Base-by-base conservation (phyloP, 2,888 invertebrate genomes). In the Mythimna lalbum region DNA sequence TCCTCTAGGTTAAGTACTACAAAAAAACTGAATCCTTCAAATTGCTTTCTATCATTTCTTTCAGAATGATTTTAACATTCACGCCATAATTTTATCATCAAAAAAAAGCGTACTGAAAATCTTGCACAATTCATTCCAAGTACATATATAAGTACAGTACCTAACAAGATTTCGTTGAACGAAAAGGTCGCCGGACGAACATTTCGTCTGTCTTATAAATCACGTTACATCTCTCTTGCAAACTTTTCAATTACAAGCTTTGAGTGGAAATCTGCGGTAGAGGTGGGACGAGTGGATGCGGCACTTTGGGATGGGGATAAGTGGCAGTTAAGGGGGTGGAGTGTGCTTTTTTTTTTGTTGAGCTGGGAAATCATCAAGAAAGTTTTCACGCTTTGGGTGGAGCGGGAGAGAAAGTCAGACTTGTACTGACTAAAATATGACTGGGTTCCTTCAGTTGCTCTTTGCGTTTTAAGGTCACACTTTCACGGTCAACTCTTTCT, bases 201-300 rank as follows among this genome's bases (percentile, higher is more conserved):
- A 89, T 91, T 91, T 92, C 89, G 89, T 91, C 93, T 91, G 92
- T 92, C 92, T 93, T 94, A 93, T 95, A 94, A 94, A 95, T 95
- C 95, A 94, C 94, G 94, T 95, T 93, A 92, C 93, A 93, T 92
- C 93, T 93, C 91, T 90, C 90, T 90, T 87, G 92, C 89, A 93
- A 95, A 95, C 94, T 95, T 95, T 95, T 94, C 93, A 94, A 94
- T 95, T 95, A 95, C 93, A 93, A 93, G 90, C 91, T 89, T 89
- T 88, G 89, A 93, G 90, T 90, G 88, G 88, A 85, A 85, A 84
- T 78, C 83, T 71, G 76, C 73, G 67, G 73, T 71, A 78, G 84
- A 87, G 65, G 77, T 72, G 69, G 23, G 70, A 31, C 33, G 9
- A 62, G 7, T 57, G 76, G 90, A 91, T 77, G 71, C 55, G 88